Evolutionary conservation across 2,113 vertebrate species (phyloP).

Genomic region (Varanus salvator): DNA sequence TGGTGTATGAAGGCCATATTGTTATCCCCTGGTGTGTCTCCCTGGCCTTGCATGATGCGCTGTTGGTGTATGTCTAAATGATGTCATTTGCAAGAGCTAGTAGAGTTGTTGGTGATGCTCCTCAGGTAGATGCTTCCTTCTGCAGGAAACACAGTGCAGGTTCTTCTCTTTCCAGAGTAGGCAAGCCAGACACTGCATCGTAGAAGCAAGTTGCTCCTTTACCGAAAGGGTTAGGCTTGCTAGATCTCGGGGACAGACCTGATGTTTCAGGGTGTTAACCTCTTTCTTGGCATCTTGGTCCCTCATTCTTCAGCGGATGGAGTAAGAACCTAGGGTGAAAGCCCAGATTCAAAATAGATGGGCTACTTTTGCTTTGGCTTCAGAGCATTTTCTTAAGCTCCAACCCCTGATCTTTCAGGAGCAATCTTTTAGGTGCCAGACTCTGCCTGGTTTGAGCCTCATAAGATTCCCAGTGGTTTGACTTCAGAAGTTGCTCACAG

Average conservation of each 20-base stretch:
- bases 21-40: not conserved
- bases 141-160: constrained; percentile 10
- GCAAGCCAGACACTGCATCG: not conserved
- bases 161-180: not conserved
- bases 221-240: not conserved
- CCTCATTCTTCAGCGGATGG: no score
- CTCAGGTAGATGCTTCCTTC: not conserved
- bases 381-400: not conserved
- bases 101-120: not conserved
- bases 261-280: not conserved
- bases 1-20: not conserved
- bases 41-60: not conserved
- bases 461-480: not conserved
- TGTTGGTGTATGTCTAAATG: not conserved
- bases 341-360: not conserved
- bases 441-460: not conserved
- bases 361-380: not conserved
- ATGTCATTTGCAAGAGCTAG: constrained; percentile 11
- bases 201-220: not conserved
- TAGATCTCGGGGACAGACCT: not conserved
- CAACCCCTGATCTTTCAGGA: not conserved
- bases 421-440: not conserved
- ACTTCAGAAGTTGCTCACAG: not conserved
- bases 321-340: not conserved
- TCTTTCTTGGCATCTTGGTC: not conserved